Base-by-base conservation (phyloP, 2,797 vertebrate genomes). In the Poeciliopsis gracilis region DNA sequence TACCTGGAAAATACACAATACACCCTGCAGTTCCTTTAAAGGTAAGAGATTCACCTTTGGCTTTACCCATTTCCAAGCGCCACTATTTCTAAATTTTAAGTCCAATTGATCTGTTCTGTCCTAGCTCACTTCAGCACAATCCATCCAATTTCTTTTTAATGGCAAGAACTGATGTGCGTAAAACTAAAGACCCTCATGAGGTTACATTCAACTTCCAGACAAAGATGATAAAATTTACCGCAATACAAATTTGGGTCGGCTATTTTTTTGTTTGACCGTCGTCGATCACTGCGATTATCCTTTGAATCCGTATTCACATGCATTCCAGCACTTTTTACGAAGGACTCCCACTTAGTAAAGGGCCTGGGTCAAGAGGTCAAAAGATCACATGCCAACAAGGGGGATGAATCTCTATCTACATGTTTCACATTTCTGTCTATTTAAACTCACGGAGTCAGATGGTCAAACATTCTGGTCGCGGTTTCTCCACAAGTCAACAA, bases 371-470 rank as follows among this genome's bases (percentile, higher is more conserved):
- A 61, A 33, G 13, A 33, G 59, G 30, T 15, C 30, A 33, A 61
- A 33, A 61, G 59, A 33, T 61, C 30, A 20, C 16, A 33, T 63
- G 33, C 33, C 13, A 63, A 20, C 33, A 8, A 36, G 30, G 33
- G 8, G 61, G 3, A 63, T 6, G 33, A 63, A 67, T 67, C 63
- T 41, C 63, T 18, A 41, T 67, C 2, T 6, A 13, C 36, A 38
- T 25, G 36, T 67, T 67, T 67, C 18, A 67, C 33, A 67, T 67
- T 67, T 67, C 61, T 66, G 30, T 41, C 33, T 67, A 41, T 67
- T 41, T 41, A 67, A 67, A 67, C 63, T 67, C 16, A 25, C 4
- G 10, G 63, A 41, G 12, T 25, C 36, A 67, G 33, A 67, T 38
- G 33, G 33, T 38, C 61, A 38, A 38, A 33, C 20, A 25, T 41